A percentile compares a stretch with the other conserved stretches of the same genome.
These are phyloP conservation scores for Syritta pipiens DNA, from an alignment of 2,888 invertebrate species.

Conservation along the genomic window DNA sequence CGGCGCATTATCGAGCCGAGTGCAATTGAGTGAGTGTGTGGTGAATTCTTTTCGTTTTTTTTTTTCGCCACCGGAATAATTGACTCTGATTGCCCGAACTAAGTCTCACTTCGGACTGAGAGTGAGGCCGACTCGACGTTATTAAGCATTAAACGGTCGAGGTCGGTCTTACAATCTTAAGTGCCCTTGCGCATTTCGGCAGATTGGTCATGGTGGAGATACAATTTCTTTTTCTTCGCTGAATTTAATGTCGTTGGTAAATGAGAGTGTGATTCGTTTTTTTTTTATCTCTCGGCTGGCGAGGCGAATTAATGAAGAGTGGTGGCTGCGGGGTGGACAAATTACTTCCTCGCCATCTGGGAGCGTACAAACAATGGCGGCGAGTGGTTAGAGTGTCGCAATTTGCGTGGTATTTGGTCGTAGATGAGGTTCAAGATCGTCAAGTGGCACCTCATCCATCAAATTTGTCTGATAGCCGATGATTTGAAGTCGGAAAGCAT, in stretches of 20 bases:
- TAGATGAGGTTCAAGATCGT: background rate
- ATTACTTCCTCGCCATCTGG: slow-evolving; percentile 59
- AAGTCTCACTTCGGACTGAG: too few species aligned
- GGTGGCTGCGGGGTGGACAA: slow-evolving; percentile 23
- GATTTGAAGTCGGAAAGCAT: too few species aligned
- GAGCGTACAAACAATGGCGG: slow-evolving; percentile 25
- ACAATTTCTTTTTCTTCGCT: background rate
- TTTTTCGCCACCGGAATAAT: slow-evolving; percentile 39
- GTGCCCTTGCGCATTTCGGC: slow-evolving; percentile 56
- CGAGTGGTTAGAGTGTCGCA: slow-evolving; percentile 3
- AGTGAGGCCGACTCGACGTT: slow-evolving; percentile 25
- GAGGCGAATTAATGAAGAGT: too few species aligned
- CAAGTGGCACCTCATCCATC: slow-evolving; percentile 1
- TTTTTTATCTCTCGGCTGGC: too few species aligned
- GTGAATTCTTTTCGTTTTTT: slow-evolving; percentile 16
- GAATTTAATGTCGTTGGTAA: slow-evolving; percentile 54
- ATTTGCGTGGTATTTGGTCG: background rate
- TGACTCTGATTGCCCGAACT: slow-evolving; percentile 65
- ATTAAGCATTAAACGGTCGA: slow-evolving; percentile 63
- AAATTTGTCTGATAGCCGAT: background rate
- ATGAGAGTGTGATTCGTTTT: slow-evolving; percentile 51
- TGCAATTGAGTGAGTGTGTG: background rate
- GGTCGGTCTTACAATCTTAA: too few species aligned
- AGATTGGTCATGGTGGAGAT: slow-evolving; percentile 56
- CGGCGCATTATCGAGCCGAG: slow-evolving; percentile 8